These are phyloP conservation scores for Larimichthys crocea DNA, from an alignment of 2,113 vertebrate species.

Conservation along the genomic window DNA sequence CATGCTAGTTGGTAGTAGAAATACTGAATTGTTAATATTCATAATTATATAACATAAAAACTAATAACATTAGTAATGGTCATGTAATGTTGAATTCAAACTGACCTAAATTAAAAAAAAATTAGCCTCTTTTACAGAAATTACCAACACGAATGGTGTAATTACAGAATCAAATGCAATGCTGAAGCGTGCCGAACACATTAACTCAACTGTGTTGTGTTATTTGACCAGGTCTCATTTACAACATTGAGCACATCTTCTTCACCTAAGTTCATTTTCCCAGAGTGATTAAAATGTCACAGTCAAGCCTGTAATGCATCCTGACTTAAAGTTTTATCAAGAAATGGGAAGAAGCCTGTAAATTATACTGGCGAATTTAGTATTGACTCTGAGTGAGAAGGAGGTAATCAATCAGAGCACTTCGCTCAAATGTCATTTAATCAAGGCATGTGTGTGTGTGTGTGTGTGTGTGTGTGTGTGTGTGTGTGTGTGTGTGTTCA, in stretches of 20 bases:
- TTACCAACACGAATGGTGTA: neutral
- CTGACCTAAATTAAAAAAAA: neutral
- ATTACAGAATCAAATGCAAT: conserved; percentile 3
- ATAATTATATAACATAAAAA: neutral
- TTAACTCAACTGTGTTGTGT: conserved; percentile 30
- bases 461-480: conserved; percentile 9
- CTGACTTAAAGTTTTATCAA: conserved; percentile 71
- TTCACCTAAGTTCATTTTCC: conserved; percentile 65
- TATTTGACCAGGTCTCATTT: conserved; percentile 44
- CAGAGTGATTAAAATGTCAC: conserved; percentile 79
- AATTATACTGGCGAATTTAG: conserved; percentile 65
- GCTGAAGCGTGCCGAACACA: conserved; percentile 34
- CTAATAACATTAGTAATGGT: neutral
- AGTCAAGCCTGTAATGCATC: conserved; percentile 63
- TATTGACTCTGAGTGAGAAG: conserved; percentile 46
- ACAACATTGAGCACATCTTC: conserved; percentile 59
- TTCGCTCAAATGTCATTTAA: conserved; percentile 73
- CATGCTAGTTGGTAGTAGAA: neutral
- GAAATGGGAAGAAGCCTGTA: conserved; percentile 55
- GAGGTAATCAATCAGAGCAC: conserved; percentile 68
- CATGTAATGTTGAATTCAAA: neutral
- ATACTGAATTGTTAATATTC: neutral
- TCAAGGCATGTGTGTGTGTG: conserved; percentile 25
- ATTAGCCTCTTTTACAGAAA: neutral
- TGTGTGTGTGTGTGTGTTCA: neutral